phyloP scores from a whole-genome alignment of 1,140 invertebrate species.

The Charaxes varanes region DNA sequence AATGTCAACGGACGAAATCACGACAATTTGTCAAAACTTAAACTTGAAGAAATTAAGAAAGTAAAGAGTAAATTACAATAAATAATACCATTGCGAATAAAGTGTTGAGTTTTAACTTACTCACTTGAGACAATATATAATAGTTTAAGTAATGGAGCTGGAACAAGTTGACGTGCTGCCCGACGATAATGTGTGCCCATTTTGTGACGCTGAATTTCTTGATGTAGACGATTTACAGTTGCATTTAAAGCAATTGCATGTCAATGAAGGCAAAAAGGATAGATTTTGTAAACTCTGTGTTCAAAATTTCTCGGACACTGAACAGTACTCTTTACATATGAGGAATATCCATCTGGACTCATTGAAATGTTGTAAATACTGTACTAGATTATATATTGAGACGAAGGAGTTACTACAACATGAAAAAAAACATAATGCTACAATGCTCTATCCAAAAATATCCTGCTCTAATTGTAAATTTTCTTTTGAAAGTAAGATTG shows the following conservation, averaged over 20 bases:
- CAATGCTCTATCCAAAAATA: conserved; percentile 7
- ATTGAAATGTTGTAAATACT: conserved; percentile 35
- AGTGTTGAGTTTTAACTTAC: neutral
- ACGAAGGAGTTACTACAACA: conserved; percentile 21
- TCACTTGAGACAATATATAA: neutral
- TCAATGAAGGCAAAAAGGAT: conserved; percentile 7
- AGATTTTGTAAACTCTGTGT: conserved; percentile 36
- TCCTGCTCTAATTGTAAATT: conserved; percentile 37
- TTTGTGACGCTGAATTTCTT: conserved; percentile 53
- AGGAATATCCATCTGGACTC: conserved; percentile 28
- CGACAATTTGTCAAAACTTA: too few species aligned
- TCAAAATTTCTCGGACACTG: conserved; percentile 17
- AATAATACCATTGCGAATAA: neutral
- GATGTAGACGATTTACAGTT: conserved; percentile 43
- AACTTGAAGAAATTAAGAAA: too few species aligned
- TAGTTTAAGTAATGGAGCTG: conserved; percentile 2
- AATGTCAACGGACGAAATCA: too few species aligned
- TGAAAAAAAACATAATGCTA: conserved; percentile 33
- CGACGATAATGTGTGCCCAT: conserved; percentile 36
- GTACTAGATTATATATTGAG: conserved; percentile 31
- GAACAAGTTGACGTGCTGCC: conserved; percentile 10
- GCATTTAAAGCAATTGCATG: conserved; percentile 42
- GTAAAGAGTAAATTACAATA: too few species aligned
- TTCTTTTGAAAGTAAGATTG: conserved; percentile 20
- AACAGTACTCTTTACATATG: conserved; percentile 36